phyloP scores from a whole-genome alignment of 2,113 vertebrate genomes.

The Ictidomys tridecemlineatus region DNA sequence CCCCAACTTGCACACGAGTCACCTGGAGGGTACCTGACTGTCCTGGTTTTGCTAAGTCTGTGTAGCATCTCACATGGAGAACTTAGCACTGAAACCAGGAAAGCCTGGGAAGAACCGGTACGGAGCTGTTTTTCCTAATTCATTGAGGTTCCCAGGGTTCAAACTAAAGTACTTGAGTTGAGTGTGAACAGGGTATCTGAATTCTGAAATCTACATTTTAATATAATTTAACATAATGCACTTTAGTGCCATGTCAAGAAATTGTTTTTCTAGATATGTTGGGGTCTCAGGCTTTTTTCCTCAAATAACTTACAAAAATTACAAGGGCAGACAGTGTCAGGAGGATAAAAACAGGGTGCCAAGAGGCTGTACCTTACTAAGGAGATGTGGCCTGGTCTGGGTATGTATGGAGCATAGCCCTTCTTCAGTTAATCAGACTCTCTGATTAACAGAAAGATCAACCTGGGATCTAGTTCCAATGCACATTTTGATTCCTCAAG shows the following conservation, averaged over 20 bases:
- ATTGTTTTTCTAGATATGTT: not conserved
- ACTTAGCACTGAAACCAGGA: not conserved
- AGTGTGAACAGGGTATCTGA: not conserved
- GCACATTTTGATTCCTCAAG: not conserved
- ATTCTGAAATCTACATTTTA: not conserved
- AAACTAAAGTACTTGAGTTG: not conserved
- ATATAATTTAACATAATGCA: not conserved
- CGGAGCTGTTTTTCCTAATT: not conserved
- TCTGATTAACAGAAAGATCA: not conserved
- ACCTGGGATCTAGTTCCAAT: not conserved
- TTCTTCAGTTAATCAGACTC: not conserved
- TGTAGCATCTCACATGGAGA: not conserved
- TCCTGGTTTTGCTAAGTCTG: not conserved
- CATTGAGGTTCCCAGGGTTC: not conserved
- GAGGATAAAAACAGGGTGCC: not conserved
- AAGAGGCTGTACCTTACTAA: not conserved
- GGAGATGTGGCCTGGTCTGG: not conserved
- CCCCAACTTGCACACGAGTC: not conserved
- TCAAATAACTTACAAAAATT: not conserved
- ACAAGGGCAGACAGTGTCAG: not conserved
- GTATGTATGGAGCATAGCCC: not conserved
- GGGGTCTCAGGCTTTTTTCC: not conserved
- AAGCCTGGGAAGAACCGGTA: not conserved
- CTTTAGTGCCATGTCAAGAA: not conserved
- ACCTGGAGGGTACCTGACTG: not conserved